Base-by-base conservation (phyloP, 2,888 invertebrate genomes). In the Diadromus collaris region DNA sequence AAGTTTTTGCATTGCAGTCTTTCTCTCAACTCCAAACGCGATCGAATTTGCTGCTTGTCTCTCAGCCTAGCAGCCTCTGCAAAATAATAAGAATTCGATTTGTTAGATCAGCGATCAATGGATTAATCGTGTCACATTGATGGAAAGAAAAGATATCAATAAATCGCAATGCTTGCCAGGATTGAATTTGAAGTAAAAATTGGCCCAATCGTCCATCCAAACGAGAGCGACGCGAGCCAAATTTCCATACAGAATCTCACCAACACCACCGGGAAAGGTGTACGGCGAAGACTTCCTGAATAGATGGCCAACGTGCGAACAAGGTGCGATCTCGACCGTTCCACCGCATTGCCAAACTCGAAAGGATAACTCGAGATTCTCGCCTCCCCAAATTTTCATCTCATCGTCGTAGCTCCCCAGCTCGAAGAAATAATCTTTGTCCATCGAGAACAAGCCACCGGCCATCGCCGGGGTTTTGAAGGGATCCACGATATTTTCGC, bases 181-280 rank as follows among this genome's bases (percentile, higher is more conserved):
- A 88, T 97, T 97, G 85, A 97, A 96, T 88, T 96, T 96, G 89
- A 97, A 97, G 88, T 95, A 97, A 90, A 98, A 98, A 80, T 96
- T 95, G 13, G 96, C 95, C 96, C 98, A 99, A 72, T 99, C 96
- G 88, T 99, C 99, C 96, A 99, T 97, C 99, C 99, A 99, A 0
- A 99, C 99, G 2, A 96, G 93, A 0, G 98, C 98, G 0, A 98
- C 98, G 76, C 99, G 92, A 0, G 97, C 98, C 44, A 98, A 92
- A 92, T 99, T 99, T 0, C 95, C 94, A 83, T 97, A 96, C 1
- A 99, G 92, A n/a, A 97, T 95, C 83, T 96, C 95, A 0, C 94
- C 94, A 6, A 97, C 96, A 0, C 98, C 99, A 0, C 98, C 98
- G 0, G 97, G 96, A 91, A 99, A 99, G 1, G 97, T 96, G 89